Base-by-base conservation (phyloP, 2,113 vertebrate genomes). In the Spea bombifrons region DNA sequence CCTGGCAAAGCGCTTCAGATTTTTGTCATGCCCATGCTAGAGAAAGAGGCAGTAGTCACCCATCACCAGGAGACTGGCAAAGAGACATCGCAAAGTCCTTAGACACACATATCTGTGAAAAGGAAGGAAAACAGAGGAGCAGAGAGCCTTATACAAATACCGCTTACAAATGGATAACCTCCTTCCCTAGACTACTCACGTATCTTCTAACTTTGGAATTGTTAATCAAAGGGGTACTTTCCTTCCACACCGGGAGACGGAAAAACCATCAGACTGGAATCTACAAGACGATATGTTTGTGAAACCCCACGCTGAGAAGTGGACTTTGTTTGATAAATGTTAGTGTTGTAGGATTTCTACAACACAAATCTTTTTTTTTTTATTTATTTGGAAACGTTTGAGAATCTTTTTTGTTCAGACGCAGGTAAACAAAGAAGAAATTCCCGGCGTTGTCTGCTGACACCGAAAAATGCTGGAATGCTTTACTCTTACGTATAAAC, bases 361-460 rank as follows among this genome's bases (percentile, higher is more conserved):
- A 30, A 30, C 7, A 61, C 52, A 63, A 61, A 76, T 9, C 10
- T 70, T 67, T 53, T 69, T 12, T 48, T 76, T 17, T 61, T 17
- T 12, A 9, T 65, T 65, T 55, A 8, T 43, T 68, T 59, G n/a
- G 44, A 69, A 76, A 69, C 17, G 30, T 15, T 17, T 43, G 15
- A 59, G 8, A 10, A 68, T 55, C n/a, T 65, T 30, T 16, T 76
- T 30, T 30, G 66, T 12, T 59, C 10, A 17, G 43, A 4, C 50
- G 5, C 52, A 59, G 9, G 44, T 55, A 69, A 77, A 63, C 53
- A 70, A 17, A 69, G 46, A 8, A 13, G 63, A 73, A 64, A 73
- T 66, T 78, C 55, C 10, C 55, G 7, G 55, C 15, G 1, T 70
- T 49, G 47, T 64, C 61, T 16, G 13, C 15, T 10, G 44, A 16